A percentile compares a stretch with the other conserved stretches of the same genome.
Conservation (phyloP, 2,797 vertebrate genomes). For the Liparis tanakae region DNA sequence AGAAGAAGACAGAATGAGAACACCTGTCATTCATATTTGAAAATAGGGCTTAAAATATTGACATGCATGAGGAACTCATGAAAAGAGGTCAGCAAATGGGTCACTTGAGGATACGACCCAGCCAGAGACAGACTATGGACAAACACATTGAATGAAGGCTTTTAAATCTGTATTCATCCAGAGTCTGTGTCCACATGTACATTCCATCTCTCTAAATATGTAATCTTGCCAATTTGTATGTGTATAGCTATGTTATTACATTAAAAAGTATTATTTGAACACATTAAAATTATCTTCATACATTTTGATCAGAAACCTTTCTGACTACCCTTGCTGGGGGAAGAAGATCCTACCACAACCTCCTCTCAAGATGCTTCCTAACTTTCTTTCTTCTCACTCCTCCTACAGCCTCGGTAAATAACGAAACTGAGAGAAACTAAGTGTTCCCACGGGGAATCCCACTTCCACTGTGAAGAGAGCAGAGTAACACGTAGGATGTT, state of each 20-base stretch:
- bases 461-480: constrained; percentile 31
- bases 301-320: constrained; percentile 4
- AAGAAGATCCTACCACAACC: constrained; percentile 20
- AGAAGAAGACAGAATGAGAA: constrained; percentile 60
- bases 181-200: neutral
- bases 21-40: constrained; percentile 46
- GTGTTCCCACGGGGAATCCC: constrained; percentile 30
- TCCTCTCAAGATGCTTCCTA: constrained; percentile 21
- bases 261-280: neutral
- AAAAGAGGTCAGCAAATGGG: constrained; percentile 36
- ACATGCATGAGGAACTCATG: constrained; percentile 14
- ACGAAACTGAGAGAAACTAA: constrained; percentile 19
- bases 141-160: neutral
- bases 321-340: constrained; percentile 4
- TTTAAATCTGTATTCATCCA: neutral
- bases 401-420: constrained; percentile 43
- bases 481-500: constrained; percentile 31
- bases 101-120: constrained; percentile 12
- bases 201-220: neutral
- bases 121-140: neutral
- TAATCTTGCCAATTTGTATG: neutral
- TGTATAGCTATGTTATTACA: neutral
- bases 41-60: constrained; percentile 33
- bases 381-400: constrained; percentile 44
- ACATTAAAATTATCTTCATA: neutral